Evolutionary conservation across 2,113 vertebrate genomes (phyloP).

Genomic region (Craseonycteris thonglongyai): DNA sequence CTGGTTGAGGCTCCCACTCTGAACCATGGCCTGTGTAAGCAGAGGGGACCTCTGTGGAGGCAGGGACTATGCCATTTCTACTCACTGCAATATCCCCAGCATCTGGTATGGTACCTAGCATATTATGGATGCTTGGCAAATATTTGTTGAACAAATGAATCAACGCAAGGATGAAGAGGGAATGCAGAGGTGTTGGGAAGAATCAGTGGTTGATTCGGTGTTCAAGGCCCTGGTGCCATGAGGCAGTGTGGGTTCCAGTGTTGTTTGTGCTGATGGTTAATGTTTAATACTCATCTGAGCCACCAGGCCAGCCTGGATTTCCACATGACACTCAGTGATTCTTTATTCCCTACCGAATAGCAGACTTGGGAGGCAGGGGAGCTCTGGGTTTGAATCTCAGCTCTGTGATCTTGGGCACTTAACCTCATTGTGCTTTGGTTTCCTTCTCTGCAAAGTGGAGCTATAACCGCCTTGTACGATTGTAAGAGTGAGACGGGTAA

Average conservation of each 20-base stretch:
- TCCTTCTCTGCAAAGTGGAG: neutral
- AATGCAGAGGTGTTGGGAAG: neutral
- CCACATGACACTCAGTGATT: neutral
- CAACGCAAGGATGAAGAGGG: neutral
- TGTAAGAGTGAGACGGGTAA: neutral
- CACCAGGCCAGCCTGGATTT: neutral
- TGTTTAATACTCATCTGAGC: neutral
- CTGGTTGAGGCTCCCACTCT: neutral
- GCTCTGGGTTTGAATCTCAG: neutral
- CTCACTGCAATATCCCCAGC: neutral
- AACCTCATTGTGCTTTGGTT: neutral
- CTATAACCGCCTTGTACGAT: neutral
- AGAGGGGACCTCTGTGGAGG: too few species aligned
- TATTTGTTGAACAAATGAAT: neutral
- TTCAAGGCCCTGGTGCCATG: neutral
- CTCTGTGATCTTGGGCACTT: neutral
- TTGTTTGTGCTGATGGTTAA: neutral
- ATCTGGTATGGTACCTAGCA: neutral
- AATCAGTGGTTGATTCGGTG: neutral
- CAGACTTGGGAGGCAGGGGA: neutral
- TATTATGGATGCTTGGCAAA: neutral
- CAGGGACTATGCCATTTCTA: neutral
- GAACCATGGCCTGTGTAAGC: neutral
- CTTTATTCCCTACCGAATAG: neutral
- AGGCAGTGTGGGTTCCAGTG: neutral